phyloP scores from a whole-genome alignment of 2,113 vertebrate genomes.

The Paramormyrops kingsleyae region DNA sequence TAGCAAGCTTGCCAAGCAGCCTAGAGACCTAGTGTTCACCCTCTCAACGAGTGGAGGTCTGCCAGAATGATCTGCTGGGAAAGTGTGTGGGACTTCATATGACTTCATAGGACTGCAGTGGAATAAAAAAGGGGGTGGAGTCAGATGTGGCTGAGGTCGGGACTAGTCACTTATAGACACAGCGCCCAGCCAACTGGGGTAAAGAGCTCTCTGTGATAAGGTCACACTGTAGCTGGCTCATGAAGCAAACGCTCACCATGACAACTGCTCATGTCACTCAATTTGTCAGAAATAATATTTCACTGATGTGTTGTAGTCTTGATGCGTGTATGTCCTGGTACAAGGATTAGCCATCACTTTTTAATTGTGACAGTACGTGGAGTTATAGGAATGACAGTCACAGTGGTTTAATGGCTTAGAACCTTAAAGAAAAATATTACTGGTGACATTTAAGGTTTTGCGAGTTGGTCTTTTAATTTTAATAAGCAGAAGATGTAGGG shows the following conservation, averaged over 20 bases:
- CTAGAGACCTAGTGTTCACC: background rate
- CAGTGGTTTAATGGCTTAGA: background rate
- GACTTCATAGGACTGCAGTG: background rate
- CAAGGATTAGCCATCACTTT: background rate
- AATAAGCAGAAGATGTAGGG: background rate
- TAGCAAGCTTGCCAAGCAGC: background rate
- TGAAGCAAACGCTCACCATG: background rate
- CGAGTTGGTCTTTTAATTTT: background rate
- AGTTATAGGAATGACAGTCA: background rate
- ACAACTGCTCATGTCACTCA: background rate
- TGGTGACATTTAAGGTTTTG: background rate
- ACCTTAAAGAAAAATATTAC: background rate
- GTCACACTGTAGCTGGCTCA: background rate
- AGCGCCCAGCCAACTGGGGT: background rate
- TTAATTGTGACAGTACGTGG: background rate
- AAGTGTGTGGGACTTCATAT: background rate
- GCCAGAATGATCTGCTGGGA: background rate
- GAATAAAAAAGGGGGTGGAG: background rate
- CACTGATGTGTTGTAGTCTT: background rate
- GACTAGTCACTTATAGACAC: background rate
- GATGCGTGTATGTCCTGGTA: background rate
- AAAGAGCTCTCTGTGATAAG: background rate
- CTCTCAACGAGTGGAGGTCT: background rate
- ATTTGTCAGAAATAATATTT: background rate
- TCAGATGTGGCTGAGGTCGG: background rate